Percentiles rank a stretch among this genome's conserved stretches.
These are phyloP conservation scores for Campylomormyrus tamandua DNA, from an alignment of 2,113 vertebrate genomes.

Conservation along the genomic window DNA sequence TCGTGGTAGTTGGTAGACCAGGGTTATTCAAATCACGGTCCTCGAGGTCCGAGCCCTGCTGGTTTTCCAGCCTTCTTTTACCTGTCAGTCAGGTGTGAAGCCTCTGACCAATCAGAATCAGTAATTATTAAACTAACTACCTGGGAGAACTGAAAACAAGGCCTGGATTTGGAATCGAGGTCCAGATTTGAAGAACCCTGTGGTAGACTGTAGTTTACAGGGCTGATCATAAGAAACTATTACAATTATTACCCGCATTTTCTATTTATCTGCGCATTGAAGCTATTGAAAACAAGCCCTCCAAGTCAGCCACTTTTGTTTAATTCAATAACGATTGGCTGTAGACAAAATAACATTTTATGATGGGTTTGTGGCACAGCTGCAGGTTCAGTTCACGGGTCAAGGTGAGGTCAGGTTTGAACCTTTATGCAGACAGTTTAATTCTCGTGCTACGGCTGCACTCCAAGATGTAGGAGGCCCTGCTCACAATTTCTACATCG, in stretches of 20 bases:
- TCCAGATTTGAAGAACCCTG: too few relatives aligned
- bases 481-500: not conserved
- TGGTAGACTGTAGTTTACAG: not conserved
- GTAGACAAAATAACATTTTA: not conserved
- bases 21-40: too few relatives aligned
- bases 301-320: not conserved
- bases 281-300: not conserved
- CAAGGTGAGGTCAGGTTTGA: not conserved
- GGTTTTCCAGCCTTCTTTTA: too few relatives aligned
- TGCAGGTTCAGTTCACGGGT: not conserved
- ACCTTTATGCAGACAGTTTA: not conserved
- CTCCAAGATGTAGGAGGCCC: not conserved
- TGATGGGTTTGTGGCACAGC: not conserved
- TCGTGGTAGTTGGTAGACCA: not conserved
- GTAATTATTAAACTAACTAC: too few relatives aligned
- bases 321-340: not conserved
- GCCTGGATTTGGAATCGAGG: too few relatives aligned
- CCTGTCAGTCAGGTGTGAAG: too few relatives aligned
- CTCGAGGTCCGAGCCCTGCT: too few relatives aligned
- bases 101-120: too few relatives aligned
- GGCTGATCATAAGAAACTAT: not conserved
- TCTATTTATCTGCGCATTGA: not conserved
- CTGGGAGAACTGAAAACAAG: too few relatives aligned
- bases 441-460: not conserved
- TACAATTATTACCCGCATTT: not conserved